Evolutionary conservation across 2,797 vertebrate species (phyloP).

Genomic region (Dryobates pubescens): DNA sequence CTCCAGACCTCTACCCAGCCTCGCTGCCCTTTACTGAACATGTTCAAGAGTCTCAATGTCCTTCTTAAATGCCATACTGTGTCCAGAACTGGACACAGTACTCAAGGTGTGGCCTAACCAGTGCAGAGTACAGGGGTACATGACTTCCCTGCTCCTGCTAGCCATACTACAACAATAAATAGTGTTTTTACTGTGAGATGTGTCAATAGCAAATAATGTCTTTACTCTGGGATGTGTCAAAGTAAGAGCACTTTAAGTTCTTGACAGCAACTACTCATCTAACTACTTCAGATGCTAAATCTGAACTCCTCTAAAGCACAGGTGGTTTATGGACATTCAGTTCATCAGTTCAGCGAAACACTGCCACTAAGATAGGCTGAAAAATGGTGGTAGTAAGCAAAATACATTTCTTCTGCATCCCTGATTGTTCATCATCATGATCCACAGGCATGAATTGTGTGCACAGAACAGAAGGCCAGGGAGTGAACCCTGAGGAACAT

Average conservation of each 20-base stretch:
- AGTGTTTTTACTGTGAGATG: too few species aligned
- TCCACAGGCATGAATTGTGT: neutral
- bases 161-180: too few species aligned
- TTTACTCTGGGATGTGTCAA: neutral
- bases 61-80: too few species aligned
- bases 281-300: slow-evolving; percentile 1
- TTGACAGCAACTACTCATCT: neutral
- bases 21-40: too few species aligned
- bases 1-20: too few species aligned
- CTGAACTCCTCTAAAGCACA: neutral
- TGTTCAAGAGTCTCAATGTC: too few species aligned
- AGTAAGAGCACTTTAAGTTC: neutral
- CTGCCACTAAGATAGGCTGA: neutral
- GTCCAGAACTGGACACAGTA: too few species aligned
- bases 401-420: neutral
- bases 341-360: neutral
- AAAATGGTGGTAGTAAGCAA: neutral
- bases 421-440: neutral
- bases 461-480: neutral
- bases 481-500: neutral
- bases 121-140: too few species aligned
- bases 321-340: slow-evolving; percentile 4
- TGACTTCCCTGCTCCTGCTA: too few species aligned
- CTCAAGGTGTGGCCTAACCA: too few species aligned
- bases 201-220: neutral